These are phyloP conservation scores for Athene cunicularia DNA, from an alignment of 2,113 vertebrate species.

Conservation along the genomic window DNA sequence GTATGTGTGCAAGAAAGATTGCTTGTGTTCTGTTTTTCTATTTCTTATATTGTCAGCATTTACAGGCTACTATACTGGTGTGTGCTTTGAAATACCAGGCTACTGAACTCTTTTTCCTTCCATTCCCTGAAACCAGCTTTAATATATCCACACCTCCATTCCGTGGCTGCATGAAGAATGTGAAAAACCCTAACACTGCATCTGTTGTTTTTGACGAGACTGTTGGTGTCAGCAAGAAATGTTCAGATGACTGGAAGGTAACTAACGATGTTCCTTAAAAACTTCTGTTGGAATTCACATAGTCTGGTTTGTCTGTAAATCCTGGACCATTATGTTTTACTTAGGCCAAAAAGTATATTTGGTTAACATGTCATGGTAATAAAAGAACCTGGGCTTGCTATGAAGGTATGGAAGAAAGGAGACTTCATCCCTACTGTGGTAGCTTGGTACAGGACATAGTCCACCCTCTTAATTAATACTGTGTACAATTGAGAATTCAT, in stretches of 20 bases:
- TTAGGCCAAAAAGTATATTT: background rate
- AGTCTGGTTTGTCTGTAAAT: background rate
- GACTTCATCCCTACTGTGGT: background rate
- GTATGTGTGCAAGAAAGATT: background rate
- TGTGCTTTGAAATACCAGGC: background rate
- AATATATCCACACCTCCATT: conserved; percentile 85
- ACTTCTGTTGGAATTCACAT: background rate
- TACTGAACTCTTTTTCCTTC: background rate
- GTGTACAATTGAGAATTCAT: background rate
- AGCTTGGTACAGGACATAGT: background rate
- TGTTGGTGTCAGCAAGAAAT: conserved; percentile 88
- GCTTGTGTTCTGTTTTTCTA: background rate
- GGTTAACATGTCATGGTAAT: background rate
- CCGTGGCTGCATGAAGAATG: conserved; percentile 85
- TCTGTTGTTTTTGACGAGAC: conserved; percentile 67
- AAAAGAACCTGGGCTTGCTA: background rate
- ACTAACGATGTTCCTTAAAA: background rate
- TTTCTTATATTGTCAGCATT: background rate
- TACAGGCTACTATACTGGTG: background rate
- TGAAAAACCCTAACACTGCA: conserved; percentile 58
- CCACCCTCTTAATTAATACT: background rate
- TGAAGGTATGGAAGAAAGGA: background rate
- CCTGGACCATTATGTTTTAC: background rate
- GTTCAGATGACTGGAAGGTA: conserved; percentile 85
- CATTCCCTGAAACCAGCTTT: conserved; percentile 69